These are phyloP conservation scores for Pterocles burchelli DNA, from an alignment of 2,113 vertebrate species.

Conservation along the genomic window DNA sequence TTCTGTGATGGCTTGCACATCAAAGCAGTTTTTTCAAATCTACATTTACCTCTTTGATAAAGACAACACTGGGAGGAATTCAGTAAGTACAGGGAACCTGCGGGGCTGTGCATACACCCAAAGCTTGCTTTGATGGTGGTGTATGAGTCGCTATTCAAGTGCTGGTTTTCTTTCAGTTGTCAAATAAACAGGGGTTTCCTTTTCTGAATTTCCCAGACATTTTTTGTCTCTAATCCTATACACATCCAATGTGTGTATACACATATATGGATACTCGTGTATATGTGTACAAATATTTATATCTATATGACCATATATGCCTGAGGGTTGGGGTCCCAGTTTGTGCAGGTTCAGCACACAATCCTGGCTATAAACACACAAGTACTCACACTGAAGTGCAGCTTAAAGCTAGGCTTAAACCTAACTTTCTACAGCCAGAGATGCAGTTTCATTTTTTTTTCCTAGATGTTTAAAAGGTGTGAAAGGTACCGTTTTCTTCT, in stretches of 20 bases:
- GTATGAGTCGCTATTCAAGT: not conserved
- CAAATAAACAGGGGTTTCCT: not conserved
- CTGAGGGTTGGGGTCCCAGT: not conserved
- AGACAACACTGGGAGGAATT: slow-evolving; percentile 32
- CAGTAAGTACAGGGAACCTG: not conserved
- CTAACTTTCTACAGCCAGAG: not conserved
- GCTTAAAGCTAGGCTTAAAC: not conserved
- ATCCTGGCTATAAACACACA: not conserved
- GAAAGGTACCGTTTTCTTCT: not conserved
- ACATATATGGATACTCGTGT: not conserved
- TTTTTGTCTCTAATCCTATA: not conserved
- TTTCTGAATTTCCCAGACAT: not conserved
- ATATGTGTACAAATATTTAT: not conserved
- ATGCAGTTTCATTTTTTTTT: not conserved
- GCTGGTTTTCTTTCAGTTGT: not conserved
- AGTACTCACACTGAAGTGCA: not conserved
- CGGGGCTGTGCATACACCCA: not conserved
- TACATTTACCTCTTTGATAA: slow-evolving; percentile 44
- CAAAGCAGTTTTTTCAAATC: slow-evolving; percentile 52
- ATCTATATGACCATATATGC: too few relatives aligned
- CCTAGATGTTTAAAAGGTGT: not conserved
- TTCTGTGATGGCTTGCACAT: slow-evolving; percentile 38
- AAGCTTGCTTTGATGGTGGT: not conserved
- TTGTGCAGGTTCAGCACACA: not conserved
- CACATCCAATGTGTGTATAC: not conserved